A percentile compares a stretch with the other conserved stretches of the same genome.
Evolutionary conservation across 2,888 invertebrate genomes (phyloP).

Genomic region (Habrosyne pyritoides): DNA sequence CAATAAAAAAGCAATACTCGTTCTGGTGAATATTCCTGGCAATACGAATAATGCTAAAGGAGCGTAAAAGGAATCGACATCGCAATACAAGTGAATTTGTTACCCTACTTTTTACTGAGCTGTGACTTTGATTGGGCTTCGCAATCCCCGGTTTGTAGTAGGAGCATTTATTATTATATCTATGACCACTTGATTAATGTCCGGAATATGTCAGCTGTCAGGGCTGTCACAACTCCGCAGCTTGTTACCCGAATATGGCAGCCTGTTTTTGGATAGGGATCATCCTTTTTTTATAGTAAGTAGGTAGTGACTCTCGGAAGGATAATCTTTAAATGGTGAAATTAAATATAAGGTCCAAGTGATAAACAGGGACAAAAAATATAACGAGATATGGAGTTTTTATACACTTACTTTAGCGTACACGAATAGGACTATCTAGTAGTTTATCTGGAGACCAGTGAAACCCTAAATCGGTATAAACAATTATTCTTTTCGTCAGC

Average conservation of each 20-base stretch:
- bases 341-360: no score
- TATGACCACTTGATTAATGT: constrained; percentile 76
- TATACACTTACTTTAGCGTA: no score
- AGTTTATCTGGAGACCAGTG: constrained; percentile 25
- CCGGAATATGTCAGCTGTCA: constrained; percentile 79
- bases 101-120: constrained; percentile 34
- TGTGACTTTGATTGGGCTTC: constrained; percentile 37
- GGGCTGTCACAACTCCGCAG: constrained; percentile 77
- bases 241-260: constrained; percentile 64
- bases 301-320: not conserved
- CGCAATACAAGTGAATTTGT: constrained; percentile 18
- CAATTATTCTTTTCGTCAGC: constrained; percentile 44
- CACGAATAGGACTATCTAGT: not conserved
- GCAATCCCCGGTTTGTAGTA: constrained; percentile 50
- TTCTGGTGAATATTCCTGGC: not conserved
- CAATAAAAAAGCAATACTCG: not conserved
- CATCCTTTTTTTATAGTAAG: constrained; percentile 56
- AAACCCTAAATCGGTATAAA: constrained; percentile 31
- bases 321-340: no score
- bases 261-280: constrained; percentile 68
- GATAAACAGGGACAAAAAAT: no score
- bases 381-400: not conserved
- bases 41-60: not conserved
- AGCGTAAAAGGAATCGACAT: not conserved
- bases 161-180: constrained; percentile 67